phyloP scores from a whole-genome alignment of 2,113 vertebrate species.

The Brachyistius frenatus region DNA sequence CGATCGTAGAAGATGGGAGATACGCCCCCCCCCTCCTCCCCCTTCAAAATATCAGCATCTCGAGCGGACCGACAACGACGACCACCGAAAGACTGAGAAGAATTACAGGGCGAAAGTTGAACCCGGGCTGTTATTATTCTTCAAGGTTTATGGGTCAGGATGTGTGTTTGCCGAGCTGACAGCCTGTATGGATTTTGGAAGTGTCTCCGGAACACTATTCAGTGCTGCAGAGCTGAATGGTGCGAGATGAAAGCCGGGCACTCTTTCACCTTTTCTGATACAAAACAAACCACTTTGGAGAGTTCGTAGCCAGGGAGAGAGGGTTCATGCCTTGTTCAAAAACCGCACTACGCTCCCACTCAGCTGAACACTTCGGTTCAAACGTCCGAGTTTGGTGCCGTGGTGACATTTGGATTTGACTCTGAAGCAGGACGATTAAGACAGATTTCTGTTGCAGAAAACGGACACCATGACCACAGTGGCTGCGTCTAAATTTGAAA shows the following conservation, averaged over 20 bases:
- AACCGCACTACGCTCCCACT: slow-evolving; percentile 5
- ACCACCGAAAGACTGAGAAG: not conserved
- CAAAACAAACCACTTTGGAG: slow-evolving; percentile 49
- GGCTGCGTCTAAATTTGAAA: too few species aligned
- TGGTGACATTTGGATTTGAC: not conserved
- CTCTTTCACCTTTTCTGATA: slow-evolving; percentile 42
- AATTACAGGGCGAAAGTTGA: not conserved
- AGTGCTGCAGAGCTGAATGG: slow-evolving; percentile 2
- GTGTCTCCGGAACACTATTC: slow-evolving; percentile 16
- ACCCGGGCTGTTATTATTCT: slow-evolving; percentile 16
- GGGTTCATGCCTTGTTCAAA: not conserved
- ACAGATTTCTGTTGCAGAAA: too few species aligned
- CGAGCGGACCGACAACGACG: not conserved
- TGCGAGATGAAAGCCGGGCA: slow-evolving; percentile 36
- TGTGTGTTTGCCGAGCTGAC: slow-evolving; percentile 23
- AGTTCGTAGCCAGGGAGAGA: slow-evolving; percentile 35
- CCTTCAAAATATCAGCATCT: not conserved
- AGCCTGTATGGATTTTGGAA: slow-evolving; percentile 25
- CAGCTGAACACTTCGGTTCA: not conserved
- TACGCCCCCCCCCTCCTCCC: too few species aligned
- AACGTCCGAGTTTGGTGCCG: too few species aligned
- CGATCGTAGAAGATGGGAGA: too few species aligned
- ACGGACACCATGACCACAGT: too few species aligned
- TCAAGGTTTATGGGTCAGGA: slow-evolving; percentile 6
- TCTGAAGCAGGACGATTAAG: not conserved